Base-by-base conservation (phyloP, 2,888 invertebrate genomes). In the Eueremaeus valkanovi region DNA sequence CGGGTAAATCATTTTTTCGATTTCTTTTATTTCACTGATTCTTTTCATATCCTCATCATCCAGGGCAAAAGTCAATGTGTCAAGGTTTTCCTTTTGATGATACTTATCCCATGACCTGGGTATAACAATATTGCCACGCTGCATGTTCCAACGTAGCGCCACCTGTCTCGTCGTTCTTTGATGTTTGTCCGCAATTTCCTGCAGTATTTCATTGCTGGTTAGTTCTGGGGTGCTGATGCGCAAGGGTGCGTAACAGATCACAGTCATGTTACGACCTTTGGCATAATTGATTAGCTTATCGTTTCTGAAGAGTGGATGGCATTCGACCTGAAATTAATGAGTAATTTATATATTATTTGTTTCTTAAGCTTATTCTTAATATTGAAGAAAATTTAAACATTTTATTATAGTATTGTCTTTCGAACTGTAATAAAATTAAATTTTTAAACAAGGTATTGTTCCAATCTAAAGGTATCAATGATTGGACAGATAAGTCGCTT, bases 151-250 rank as follows among this genome's bases (percentile, higher is more conserved):
- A 82, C 90, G 87, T 51, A 92, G 85, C 29, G 91, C 85, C 1
- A 81, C 77, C 83, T 92, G 92, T 0, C 90, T 88, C 0, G 88
- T 81, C 1, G 86, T 86, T 83, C 91, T 92, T 0, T 85, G 85
- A 81, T 90, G 87, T 80, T 88, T 89, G 0, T 86, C 85, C 0
- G 88, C 90, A 73, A 92, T 86, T 27, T 83, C 83, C 77, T 87
- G 84, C 0, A 92, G 84, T 79, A 85, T 0, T 0, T 88, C 86
- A 82, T 93, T 91, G 0, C 92, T 89, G 81, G 92, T 82, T 6
- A 92, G 84, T 13, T 55, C 55, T 16, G 21, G 24, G 1, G 55
- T 8, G 13, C 24, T 27, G 1, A 9, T 27, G 3, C 55, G n/a
- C 24, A 55, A 13, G 6, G 55, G 55, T 55, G 55, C 8, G 21